Percentiles rank a stretch among this genome's conserved stretches.
Conservation (phyloP, 2,113 vertebrate genomes). For the Gnathonemus longibarbis region DNA sequence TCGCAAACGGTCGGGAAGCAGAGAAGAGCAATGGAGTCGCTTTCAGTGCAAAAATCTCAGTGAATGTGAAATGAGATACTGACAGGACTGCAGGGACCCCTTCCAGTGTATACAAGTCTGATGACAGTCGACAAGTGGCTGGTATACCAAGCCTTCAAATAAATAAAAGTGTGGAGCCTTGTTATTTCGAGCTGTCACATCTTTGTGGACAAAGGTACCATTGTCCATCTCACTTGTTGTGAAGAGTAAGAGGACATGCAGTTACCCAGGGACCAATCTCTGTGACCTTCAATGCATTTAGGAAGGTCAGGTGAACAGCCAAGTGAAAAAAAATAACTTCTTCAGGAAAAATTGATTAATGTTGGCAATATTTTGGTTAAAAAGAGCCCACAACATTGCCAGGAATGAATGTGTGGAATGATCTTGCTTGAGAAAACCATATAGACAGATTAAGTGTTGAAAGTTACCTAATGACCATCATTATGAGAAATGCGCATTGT, state of each 20-base stretch:
- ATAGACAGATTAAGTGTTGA: background rate
- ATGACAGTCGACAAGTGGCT: constrained; percentile 51
- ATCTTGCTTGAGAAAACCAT: background rate
- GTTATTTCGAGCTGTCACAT: constrained; percentile 4
- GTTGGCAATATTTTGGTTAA: background rate
- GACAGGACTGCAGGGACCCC: constrained; percentile 50
- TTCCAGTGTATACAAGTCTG: constrained; percentile 38
- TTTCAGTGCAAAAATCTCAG: constrained; percentile 31
- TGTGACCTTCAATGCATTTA: background rate
- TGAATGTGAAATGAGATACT: constrained; percentile 41
- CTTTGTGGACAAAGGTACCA: background rate
- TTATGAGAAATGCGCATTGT: background rate
- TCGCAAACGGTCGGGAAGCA: constrained; percentile 22
- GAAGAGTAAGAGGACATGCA: background rate
- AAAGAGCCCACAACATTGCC: background rate
- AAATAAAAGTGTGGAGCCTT: constrained; percentile 9
- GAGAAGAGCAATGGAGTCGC: constrained; percentile 14
- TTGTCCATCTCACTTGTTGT: background rate
- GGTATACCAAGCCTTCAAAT: constrained; percentile 33
- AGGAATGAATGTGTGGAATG: background rate
- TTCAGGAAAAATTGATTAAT: background rate
- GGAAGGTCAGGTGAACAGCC: background rate
- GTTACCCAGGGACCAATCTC: background rate
- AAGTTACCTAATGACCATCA: constrained; percentile 9
- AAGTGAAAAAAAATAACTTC: background rate